Evolutionary conservation across 1,140 invertebrate genomes (phyloP), one percentile per base, ranked within the genome.

Genomic region (Coenobita brevimanus): DNA sequence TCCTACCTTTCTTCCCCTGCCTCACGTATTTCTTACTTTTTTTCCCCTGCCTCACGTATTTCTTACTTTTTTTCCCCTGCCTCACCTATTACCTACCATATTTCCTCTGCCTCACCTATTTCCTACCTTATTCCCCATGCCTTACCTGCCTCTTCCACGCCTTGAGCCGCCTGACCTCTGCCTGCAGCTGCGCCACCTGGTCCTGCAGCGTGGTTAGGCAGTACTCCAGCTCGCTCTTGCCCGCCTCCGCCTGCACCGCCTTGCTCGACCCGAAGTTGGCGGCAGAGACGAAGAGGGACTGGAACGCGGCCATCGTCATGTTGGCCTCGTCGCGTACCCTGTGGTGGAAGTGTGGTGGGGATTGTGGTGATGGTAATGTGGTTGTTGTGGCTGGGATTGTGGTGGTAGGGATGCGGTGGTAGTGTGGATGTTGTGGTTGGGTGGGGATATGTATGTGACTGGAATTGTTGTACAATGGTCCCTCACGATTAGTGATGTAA

Each of bases 281-380:
- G 21, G 89, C 89, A 43, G 86, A 86, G n/a, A 86, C 46, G 38
- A 88, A 88, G 13, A 90, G 87, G 17, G 76, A 84, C 57, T 86
- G 86, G 75, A 89, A 90, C 0, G 89, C 89, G 0, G 86, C 79
- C 6, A 90, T 81, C 33, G 89, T 90, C 89, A 90, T 90, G 46
- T 67, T 76, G 36, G 89, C 89, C 54, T 90, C 89, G 62, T 90
- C 89, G 1, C 89, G 54, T 8, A 90, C 89, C 30, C 89, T 90
- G 82, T 0, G 2, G 27, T 3, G n/a, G n/a, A n/a, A n/a, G n/a
- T n/a, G n/a, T n/a, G n/a, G n/a, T n/a, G n/a, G n/a, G n/a, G n/a
- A n/a, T n/a, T n/a, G n/a, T n/a, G n/a, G n/a, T n/a, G n/a, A n/a
- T n/a, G n/a, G n/a, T n/a, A n/a, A n/a, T n/a, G n/a, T n/a, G n/a